Evolutionary conservation across 2,888 invertebrate species (phyloP), one percentile per base, ranked within the genome.

Genomic region (Ornithoptera alexandrae): DNA sequence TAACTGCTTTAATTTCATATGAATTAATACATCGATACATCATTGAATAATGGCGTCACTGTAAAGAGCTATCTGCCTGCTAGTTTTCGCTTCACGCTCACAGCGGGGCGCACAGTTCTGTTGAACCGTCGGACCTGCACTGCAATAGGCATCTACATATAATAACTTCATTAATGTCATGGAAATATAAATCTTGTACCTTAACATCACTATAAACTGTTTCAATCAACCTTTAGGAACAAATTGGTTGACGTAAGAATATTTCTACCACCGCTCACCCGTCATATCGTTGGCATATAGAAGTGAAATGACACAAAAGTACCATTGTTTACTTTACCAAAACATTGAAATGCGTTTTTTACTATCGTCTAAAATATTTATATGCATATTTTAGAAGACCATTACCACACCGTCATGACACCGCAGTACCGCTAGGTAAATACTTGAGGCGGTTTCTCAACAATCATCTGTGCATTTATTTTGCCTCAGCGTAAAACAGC

Each of bases 1-100:
- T 84, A 84, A 86, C 85, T 83, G 84, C 86, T 87, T 87, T 86
- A 85, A 84, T 89, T 89, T 89, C 85, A 84, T 90, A 90, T 90
- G 84, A 90, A 88, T 88, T 87, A 89, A 90, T 89, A 87, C 84
- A 82, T 88, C 89, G 84, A 90, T 92, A 84, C 84, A 90, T 90
- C 88, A 87, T 88, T 82, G 79, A 78, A 77, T 86, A 84, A 84
- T 85, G 81, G 75, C 72, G 72, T 75, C 77, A 74, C 74, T 75
- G 81, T 85, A 82, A 86, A 80, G 83, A 84, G 84, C 84, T 88
- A 89, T 86, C 81, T 84, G 79, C 84, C 84, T 79, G 84, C 83
- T 76, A 81, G 84, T 85, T 85, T 86, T 87, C 82, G 84, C 86
- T 86, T 84, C 84, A 75, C 79, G 76, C 77, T 78, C 90, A 62